These are phyloP conservation scores for Nothoprocta pentlandii DNA, from an alignment of 2,113 vertebrate genomes.

Conservation along the genomic window DNA sequence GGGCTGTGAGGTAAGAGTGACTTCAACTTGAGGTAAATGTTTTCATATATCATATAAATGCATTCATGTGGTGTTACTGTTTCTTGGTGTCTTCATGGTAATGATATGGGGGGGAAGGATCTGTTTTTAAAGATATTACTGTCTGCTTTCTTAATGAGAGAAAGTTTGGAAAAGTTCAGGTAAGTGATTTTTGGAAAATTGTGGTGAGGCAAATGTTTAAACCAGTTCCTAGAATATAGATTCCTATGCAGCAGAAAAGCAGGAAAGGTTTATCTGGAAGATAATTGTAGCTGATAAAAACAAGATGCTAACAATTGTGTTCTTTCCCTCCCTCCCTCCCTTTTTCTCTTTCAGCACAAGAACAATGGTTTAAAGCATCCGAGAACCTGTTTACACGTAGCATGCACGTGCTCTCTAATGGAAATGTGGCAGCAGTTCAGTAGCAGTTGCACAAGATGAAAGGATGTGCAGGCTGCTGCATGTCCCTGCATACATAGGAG, in stretches of 20 bases:
- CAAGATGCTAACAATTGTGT: not conserved
- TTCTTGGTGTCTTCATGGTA: not conserved
- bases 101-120: not conserved
- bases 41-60: not conserved
- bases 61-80: rapidly evolving
- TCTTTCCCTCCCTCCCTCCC: not conserved
- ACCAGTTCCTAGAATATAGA: not conserved
- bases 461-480: not conserved
- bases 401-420: rapidly evolving
- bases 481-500: not conserved
- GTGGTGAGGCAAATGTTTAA: not conserved
- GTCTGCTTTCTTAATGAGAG: not conserved
- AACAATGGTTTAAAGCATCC: not conserved
- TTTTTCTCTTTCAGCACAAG: conserved; percentile 25
- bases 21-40: not conserved
- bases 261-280: not conserved
- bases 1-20: not conserved
- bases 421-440: not conserved
- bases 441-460: not conserved
- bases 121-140: not conserved
- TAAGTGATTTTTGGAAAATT: not conserved
- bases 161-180: not conserved
- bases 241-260: not conserved
- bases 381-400: not conserved
- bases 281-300: not conserved